Conservation (phyloP, 2,113 vertebrate species). For the Monopterus albus region DNA sequence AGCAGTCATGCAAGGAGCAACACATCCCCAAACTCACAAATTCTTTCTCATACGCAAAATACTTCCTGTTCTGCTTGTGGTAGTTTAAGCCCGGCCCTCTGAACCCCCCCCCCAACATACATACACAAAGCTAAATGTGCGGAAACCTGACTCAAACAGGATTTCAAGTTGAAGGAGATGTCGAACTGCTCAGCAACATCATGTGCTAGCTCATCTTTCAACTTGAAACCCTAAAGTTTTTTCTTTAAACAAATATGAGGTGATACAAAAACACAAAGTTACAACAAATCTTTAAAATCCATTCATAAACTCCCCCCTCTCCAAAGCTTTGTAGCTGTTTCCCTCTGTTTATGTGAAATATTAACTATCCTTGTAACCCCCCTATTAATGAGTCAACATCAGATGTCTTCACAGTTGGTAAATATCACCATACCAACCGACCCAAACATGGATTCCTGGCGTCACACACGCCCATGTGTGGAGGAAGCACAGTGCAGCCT, state of each 20-base stretch:
- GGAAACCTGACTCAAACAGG: conserved; percentile 32
- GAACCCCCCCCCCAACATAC: conserved; percentile 19
- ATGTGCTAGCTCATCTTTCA: too few species aligned
- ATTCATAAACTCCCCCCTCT: neutral
- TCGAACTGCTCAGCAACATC: neutral
- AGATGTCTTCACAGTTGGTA: neutral
- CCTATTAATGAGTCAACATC: neutral
- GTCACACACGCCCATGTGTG: too few species aligned
- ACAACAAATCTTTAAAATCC: neutral
- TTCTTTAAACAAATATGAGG: too few species aligned
- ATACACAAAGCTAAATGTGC: too few species aligned
- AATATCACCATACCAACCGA: neutral
- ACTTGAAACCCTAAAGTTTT: too few species aligned
- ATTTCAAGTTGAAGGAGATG: neutral
- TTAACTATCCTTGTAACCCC: too few species aligned
- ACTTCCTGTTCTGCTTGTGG: conserved; percentile 64
- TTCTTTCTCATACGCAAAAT: conserved; percentile 11
- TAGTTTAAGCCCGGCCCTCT: conserved; percentile 51
- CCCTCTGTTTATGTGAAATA: too few species aligned
- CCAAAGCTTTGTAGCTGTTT: too few species aligned
- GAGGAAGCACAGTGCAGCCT: too few species aligned
- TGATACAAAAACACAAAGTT: too few species aligned
- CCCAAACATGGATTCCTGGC: too few species aligned
- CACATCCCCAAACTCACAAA: conserved; percentile 35
- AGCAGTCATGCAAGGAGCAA: conserved; percentile 16